Percentiles rank a stretch among this genome's conserved stretches.
These are phyloP conservation scores for Drosophila lacteicornis DNA, from an alignment of 1,140 invertebrate species.

Conservation along the genomic window DNA sequence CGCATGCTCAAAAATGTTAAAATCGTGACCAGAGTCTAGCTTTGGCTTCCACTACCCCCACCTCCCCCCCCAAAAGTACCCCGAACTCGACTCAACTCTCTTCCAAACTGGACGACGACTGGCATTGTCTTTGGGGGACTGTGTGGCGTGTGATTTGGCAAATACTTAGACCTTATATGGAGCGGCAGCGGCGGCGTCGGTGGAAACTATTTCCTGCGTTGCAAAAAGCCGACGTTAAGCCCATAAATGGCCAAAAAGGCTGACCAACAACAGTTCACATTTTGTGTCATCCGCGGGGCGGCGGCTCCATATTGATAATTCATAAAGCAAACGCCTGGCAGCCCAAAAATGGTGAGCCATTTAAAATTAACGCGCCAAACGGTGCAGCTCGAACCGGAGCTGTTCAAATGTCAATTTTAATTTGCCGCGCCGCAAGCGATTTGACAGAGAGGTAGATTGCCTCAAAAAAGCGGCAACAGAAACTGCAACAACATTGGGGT, in stretches of 20 bases:
- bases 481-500: constrained; percentile 9
- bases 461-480: constrained; percentile 15
- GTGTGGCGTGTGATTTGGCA: constrained; percentile 80
- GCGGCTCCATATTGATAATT: constrained; percentile 79
- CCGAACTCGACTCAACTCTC: constrained; percentile 17
- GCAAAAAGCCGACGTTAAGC: constrained; percentile 46
- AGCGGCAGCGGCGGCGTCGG: constrained; percentile 54
- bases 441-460: constrained; percentile 59
- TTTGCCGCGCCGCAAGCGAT: constrained; percentile 64
- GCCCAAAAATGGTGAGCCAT: constrained; percentile 71
- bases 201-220: constrained; percentile 78
- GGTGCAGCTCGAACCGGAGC: constrained; percentile 27
- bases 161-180: constrained; percentile 82
- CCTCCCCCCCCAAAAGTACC: constrained; percentile 7
- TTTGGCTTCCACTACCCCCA: constrained; percentile 25
- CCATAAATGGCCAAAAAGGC: constrained; percentile 27
- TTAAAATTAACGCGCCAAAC: constrained; percentile 77
- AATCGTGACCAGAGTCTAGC: constrained; percentile 77
- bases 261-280: constrained; percentile 60
- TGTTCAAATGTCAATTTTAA: constrained; percentile 82
- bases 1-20: constrained; percentile 83
- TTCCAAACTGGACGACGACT: constrained; percentile 35
- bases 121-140: constrained; percentile 67
- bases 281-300: constrained; percentile 71
- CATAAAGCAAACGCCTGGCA: constrained; percentile 65